phyloP scores from a whole-genome alignment of 53 echinoderm and acorn worm genomes.

The Crossaster papposus region DNA sequence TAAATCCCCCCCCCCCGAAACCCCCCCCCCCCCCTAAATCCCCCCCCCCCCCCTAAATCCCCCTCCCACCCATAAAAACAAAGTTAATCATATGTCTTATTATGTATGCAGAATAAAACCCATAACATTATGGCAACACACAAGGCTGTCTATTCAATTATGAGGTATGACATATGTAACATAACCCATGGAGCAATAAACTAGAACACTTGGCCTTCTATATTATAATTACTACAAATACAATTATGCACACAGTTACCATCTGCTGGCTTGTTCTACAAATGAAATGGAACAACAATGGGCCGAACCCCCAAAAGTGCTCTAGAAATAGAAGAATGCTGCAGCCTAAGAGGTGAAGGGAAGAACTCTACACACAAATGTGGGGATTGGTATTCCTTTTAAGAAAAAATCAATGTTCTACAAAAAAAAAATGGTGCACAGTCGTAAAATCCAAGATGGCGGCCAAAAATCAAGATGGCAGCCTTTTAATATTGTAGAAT shows the following conservation, averaged over 20 bases:
- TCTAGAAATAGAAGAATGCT: no score
- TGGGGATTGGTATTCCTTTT: no score
- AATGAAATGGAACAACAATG: conserved; percentile 2
- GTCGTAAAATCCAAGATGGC: no score
- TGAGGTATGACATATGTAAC: background rate
- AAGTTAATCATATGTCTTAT: background rate
- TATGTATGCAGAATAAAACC: background rate
- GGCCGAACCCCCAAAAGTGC: no score
- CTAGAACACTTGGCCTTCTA: background rate
- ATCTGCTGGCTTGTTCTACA: background rate
- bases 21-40: background rate
- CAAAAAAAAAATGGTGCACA: no score
- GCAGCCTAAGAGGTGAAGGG: no score
- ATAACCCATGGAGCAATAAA: background rate
- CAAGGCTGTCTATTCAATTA: background rate
- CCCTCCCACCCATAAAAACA: background rate
- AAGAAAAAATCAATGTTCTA: no score
- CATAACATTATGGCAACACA: background rate
- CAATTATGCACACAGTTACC: background rate
- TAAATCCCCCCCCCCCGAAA: no score
- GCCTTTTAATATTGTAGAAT: no score
- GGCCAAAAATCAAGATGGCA: no score
- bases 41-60: background rate
- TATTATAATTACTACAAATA: background rate
- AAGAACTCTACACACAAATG: no score